Percentiles rank a stretch among this genome's conserved stretches.
Evolutionary conservation across 2,888 invertebrate species (phyloP).

Genomic region (Achlya flavicornis): DNA sequence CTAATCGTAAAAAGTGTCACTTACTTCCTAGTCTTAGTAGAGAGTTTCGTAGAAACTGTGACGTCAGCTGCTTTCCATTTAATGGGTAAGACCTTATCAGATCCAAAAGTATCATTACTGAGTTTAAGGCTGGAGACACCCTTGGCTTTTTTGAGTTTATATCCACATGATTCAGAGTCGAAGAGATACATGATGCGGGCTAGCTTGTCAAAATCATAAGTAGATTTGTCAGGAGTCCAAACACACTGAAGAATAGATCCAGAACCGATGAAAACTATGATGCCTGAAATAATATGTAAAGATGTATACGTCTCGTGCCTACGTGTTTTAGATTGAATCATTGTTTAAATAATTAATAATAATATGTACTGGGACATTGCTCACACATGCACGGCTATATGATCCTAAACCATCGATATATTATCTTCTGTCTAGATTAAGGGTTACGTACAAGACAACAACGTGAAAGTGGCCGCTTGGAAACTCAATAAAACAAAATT

Average conservation of each 20-base stretch:
- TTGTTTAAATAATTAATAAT: too few relatives aligned
- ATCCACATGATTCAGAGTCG: conserved; percentile 59
- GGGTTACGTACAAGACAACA: too few relatives aligned
- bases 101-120: conserved; percentile 52
- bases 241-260: conserved; percentile 51
- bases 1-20: background rate
- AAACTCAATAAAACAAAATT: too few relatives aligned
- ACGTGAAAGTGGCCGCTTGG: too few relatives aligned
- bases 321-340: too few relatives aligned
- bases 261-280: conserved; percentile 45
- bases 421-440: too few relatives aligned
- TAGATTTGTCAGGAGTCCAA: conserved; percentile 54
- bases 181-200: conserved; percentile 70
- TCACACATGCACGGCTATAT: too few relatives aligned
- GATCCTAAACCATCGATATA: too few relatives aligned
- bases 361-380: too few relatives aligned
- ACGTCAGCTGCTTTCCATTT: conserved; percentile 45
- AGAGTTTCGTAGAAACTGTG: conserved; percentile 54
- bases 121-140: conserved; percentile 47
- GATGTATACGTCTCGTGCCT: too few relatives aligned
- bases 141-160: conserved; percentile 33
- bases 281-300: conserved; percentile 41
- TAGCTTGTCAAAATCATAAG: conserved; percentile 56
- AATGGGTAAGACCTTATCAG: conserved; percentile 49
- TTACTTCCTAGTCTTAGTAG: conserved; percentile 60